Base-by-base conservation (phyloP, 1,140 invertebrate genomes). In the Elymnias hypermnestra region DNA sequence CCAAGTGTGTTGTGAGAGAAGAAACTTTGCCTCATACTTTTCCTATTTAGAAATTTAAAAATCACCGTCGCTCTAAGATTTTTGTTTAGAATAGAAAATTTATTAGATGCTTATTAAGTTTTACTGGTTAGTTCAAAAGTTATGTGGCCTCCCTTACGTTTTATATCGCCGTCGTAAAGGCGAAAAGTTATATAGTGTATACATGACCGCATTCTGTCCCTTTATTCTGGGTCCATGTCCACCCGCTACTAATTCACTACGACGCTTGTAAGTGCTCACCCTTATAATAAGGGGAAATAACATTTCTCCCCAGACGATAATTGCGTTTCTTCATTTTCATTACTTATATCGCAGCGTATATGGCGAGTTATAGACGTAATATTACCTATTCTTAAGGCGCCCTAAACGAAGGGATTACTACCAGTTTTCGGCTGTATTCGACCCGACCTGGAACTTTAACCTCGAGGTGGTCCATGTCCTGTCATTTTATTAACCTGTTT, bases 401-500 rank as follows among this genome's bases (percentile, higher is more conserved):
- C 59, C 69, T 58, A 60, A 65, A 62, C 36, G 54, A 55, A 61
- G 63, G 67, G 71, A 70, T 71, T 72, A 70, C 61, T 72, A 70
- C 69, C 48, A 67, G 48, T 50, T 58, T 47, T 53, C 55, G 60
- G 53, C 63, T 60, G 55, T 36, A 29, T 49, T 45, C 60, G 57
- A 63, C 58, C 66, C 66, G 72, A 75, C 72, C 66, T 62, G 58
- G 58, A 63, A 69, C 68, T 72, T 48, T 73, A 70, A 76, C 74
- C 74, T 62, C 68, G 55, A 69, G 58, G 63, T 73, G 62, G 62
- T 72, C 58, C 65, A 60, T 62, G 59, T n/a, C 63, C 62, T 61
- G 70, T 73, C 55, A 62, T 64, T 68, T 63, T 48, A 51, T 57
- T 77, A 78, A 76, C 75, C 69, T 72, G 75, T 79, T 76, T 69